A percentile compares a stretch with the other conserved stretches of the same genome.
These are phyloP conservation scores for Catotricha subobsoleta DNA, from an alignment of 2,888 invertebrate species.

Conservation along the genomic window DNA sequence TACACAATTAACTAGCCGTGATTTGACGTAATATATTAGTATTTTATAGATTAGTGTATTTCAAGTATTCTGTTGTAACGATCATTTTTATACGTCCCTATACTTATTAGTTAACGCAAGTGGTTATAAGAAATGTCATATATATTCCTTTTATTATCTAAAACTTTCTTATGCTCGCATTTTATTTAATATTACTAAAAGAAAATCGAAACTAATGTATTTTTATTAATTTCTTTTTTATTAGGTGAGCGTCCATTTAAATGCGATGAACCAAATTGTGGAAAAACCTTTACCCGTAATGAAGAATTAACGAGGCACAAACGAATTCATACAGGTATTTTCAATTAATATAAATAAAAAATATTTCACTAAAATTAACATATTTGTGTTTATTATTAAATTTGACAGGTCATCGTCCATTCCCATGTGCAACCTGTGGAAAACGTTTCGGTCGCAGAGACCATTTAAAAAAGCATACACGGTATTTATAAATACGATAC, in stretches of 20 bases:
- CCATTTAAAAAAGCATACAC: slow-evolving; percentile 81
- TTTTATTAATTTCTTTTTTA: neutral
- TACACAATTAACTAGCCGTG: no score
- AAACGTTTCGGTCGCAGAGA: slow-evolving; percentile 89
- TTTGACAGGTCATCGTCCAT: slow-evolving; percentile 73
- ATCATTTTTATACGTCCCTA: no score
- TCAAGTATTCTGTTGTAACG: no score
- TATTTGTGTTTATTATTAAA: no score
- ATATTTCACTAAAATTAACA: no score
- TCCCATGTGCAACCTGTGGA: slow-evolving; percentile 70
- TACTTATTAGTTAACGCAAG: no score
- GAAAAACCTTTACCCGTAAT: slow-evolving; percentile 79
- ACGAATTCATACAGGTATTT: slow-evolving; percentile 72
- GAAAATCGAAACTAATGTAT: neutral
- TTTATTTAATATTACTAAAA: neutral
- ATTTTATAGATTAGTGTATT: no score
- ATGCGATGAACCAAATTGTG: slow-evolving; percentile 69
- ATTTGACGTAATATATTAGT: no score
- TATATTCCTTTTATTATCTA: neutral
- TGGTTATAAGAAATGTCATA: neutral
- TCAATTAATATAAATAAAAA: no score
- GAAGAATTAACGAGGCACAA: slow-evolving; percentile 85
- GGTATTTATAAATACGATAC: slow-evolving; percentile 36
- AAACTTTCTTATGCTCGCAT: neutral
- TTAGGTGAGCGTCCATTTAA: slow-evolving; percentile 70